A percentile compares a stretch with the other conserved stretches of the same genome.
These are phyloP conservation scores for Cacoxenus indagator DNA, from an alignment of 2,888 invertebrate species.

Conservation along the genomic window DNA sequence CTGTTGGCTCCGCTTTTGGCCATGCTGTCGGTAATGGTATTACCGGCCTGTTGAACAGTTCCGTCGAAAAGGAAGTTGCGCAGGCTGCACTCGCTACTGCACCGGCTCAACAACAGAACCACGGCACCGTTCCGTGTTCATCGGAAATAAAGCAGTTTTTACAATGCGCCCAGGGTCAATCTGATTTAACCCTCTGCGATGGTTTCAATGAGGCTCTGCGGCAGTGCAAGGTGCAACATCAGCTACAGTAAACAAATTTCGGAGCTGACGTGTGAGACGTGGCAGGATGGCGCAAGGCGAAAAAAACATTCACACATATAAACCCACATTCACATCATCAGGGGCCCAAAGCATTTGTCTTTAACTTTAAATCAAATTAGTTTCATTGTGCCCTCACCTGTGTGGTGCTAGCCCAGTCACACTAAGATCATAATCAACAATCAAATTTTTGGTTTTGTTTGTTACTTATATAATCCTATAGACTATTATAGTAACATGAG, in stretches of 20 bases:
- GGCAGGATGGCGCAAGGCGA: no score
- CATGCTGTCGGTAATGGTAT: slow-evolving; percentile 92
- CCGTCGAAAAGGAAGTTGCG: slow-evolving; percentile 70
- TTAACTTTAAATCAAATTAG: no score
- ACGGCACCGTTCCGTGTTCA: slow-evolving; percentile 77
- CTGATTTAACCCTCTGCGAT: slow-evolving; percentile 91
- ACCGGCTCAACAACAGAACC: slow-evolving; percentile 69
- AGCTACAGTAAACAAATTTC: slow-evolving; percentile 74
- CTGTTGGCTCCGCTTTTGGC: slow-evolving; percentile 96
- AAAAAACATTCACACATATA: no score
- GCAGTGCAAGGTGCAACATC: slow-evolving; percentile 90
- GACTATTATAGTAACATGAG: no score
- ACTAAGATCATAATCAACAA: no score
- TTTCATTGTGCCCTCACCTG: no score
- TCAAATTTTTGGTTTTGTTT: no score
- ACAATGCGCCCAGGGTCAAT: slow-evolving; percentile 92
- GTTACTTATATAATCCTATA: no score
- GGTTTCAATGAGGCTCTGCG: slow-evolving; percentile 98
- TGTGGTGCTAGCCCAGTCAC: no score
- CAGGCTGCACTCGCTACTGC: slow-evolving; percentile 71
- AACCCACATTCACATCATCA: no score
- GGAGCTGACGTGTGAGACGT: not conserved
- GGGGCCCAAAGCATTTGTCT: no score
- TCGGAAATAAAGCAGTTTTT: slow-evolving; percentile 97
- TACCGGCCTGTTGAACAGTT: slow-evolving; percentile 82